Conservation (phyloP, 2,113 vertebrate genomes). For the Toxotes chatareus region DNA sequence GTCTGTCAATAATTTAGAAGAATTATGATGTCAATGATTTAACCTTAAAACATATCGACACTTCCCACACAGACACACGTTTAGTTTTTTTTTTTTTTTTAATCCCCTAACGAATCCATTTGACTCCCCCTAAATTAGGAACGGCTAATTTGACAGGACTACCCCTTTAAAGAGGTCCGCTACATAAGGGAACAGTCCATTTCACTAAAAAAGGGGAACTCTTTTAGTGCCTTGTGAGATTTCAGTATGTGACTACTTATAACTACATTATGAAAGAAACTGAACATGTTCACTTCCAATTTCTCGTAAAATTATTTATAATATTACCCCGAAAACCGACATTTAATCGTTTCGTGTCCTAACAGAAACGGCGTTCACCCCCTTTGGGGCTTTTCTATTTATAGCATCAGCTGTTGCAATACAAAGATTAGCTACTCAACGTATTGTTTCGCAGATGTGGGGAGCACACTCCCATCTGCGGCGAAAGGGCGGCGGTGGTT, state of each 20-base stretch:
- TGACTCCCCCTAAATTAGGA: constrained; percentile 7
- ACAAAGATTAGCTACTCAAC: constrained; percentile 81
- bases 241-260: background rate
- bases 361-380: constrained; percentile 17
- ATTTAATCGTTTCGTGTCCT: background rate
- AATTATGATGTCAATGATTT: background rate
- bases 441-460: constrained; percentile 79
- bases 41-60: background rate
- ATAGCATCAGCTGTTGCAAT: constrained; percentile 85
- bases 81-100: too few species aligned
- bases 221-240: background rate
- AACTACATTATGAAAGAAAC: accelerated
- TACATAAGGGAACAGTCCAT: constrained; percentile 75
- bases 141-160: constrained; percentile 60
- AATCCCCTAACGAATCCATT: background rate
- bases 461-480: constrained; percentile 51
- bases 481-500: constrained; percentile 61
- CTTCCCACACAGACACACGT: background rate
- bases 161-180: constrained; percentile 73
- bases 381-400: constrained; percentile 79
- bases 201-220: constrained; percentile 55
- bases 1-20: background rate
- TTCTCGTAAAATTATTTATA: accelerated
- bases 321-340: background rate
- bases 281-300: accelerated